These are phyloP conservation scores for Toxotes chatareus DNA, from an alignment of 2,113 vertebrate species.

Conservation along the genomic window DNA sequence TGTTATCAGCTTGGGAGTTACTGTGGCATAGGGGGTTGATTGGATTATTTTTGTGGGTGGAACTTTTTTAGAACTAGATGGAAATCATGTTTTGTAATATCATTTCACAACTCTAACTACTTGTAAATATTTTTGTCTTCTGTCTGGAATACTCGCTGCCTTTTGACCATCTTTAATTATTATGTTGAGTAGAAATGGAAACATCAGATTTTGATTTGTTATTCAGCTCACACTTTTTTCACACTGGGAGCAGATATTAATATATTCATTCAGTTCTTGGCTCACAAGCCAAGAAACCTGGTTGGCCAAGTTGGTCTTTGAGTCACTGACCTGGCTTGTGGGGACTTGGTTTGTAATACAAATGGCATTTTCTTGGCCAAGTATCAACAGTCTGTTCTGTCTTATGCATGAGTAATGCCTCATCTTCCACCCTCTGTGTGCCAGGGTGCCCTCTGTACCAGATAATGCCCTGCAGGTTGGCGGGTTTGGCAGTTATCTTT, in stretches of 20 bases:
- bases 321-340: conserved; percentile 46
- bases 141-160: not conserved
- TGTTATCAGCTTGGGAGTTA: conserved; percentile 13
- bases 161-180: not conserved
- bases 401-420: conserved; percentile 50
- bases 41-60: not conserved
- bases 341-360: conserved; percentile 36
- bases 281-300: conserved; percentile 5
- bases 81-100: not conserved
- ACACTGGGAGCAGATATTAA: not conserved
- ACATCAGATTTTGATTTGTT: not conserved
- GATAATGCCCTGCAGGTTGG: conserved; percentile 60
- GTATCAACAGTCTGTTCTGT: conserved; percentile 49
- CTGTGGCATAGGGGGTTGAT: not conserved
- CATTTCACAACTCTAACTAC: not conserved
- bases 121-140: not conserved
- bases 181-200: not conserved
- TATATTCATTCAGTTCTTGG: conserved; percentile 27
- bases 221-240: not conserved
- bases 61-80: not conserved
- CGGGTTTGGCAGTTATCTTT: conserved; percentile 64
- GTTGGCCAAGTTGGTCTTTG: conserved; percentile 26
- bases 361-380: conserved; percentile 65
- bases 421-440: conserved; percentile 42
- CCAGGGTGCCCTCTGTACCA: conserved; percentile 51